A percentile compares a stretch with the other conserved stretches of the same genome.
Conservation (phyloP, 1,140 invertebrate genomes). For the Bombus turneri region DNA sequence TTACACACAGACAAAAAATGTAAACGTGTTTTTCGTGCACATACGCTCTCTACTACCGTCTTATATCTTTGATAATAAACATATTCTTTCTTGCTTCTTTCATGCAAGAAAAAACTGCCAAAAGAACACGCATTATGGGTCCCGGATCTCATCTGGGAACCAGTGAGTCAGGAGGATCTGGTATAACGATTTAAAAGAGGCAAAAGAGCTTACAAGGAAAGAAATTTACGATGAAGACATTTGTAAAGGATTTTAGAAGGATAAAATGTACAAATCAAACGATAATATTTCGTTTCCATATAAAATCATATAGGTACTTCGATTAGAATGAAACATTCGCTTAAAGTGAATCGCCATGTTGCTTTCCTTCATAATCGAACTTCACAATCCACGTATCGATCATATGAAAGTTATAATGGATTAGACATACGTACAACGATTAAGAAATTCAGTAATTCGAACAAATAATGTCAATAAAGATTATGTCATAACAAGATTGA, state of each 20-base stretch:
- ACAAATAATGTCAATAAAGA: background rate
- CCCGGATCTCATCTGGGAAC: slow-evolving; percentile 61
- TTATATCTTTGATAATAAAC: slow-evolving; percentile 10
- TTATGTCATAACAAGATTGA: background rate
- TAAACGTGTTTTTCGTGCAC: slow-evolving; percentile 5
- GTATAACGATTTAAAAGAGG: slow-evolving; percentile 40
- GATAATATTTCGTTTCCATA: background rate
- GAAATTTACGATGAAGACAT: background rate
- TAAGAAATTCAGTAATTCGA: too few species aligned
- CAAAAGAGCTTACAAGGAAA: slow-evolving; percentile 1
- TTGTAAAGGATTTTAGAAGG: slow-evolving; percentile 42
- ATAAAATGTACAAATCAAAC: background rate
- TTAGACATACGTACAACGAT: too few species aligned
- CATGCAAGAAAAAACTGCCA: background rate
- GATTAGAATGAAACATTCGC: background rate
- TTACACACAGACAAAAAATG: background rate
- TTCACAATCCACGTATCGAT: too few species aligned
- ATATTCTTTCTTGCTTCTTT: slow-evolving; percentile 4
- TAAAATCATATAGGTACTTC: background rate
- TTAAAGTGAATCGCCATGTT: background rate
- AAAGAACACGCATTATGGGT: slow-evolving; percentile 28
- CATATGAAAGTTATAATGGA: too few species aligned
- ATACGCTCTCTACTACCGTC: background rate
- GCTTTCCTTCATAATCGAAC: too few species aligned
- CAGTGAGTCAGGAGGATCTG: slow-evolving; percentile 1